Base-by-base conservation (phyloP, 2,888 invertebrate species). In the Diaprepes abbreviatus region DNA sequence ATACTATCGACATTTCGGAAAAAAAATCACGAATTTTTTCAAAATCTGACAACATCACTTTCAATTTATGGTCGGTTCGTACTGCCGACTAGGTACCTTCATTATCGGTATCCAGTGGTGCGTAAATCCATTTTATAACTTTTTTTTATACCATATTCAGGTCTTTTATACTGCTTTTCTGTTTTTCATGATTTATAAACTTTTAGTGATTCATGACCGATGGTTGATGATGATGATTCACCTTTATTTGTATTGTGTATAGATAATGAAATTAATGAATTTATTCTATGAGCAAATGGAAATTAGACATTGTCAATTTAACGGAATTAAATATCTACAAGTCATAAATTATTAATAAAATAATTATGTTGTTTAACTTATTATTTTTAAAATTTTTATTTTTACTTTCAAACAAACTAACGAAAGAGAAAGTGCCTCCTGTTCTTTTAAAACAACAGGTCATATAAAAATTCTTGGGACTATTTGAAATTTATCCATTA, bases 51-150 rank as follows among this genome's bases (percentile, higher is more conserved):
- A 38, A 38, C 36, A 14, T 14, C 14, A 14, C 5, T 38, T 24
- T 24, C 24, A 24, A 24, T 66, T 58, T 19, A 33, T 35, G 48
- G 57, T 48, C 35, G 33, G 66, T 45, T 66, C 36, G 58, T 57
- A 48, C 36, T 57, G 43, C 21, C 33, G 21, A 21, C 45, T 66
- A 52, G 65, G 66, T 48, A 66, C 59, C 59, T 33, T 58, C 58
- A 67, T 68, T 62, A 63, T 57, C 45, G 68, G 63, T 57, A 63
- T 57, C 38, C 63, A 38, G 31, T 68, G 62, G 62, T 63, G 63
- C 68, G 63, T 68, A 48, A 68, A 68, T 36, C 60, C 66, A 66
- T 59, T 65, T 66, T 64, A 52, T 55, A 55, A 55, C 64, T 64
- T 64, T 64, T 48, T 63, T 60, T 48, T 28, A 40, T 40, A 24